Evolutionary conservation across 2,113 vertebrate species (phyloP).

Genomic region (Spea multiplicata): DNA sequence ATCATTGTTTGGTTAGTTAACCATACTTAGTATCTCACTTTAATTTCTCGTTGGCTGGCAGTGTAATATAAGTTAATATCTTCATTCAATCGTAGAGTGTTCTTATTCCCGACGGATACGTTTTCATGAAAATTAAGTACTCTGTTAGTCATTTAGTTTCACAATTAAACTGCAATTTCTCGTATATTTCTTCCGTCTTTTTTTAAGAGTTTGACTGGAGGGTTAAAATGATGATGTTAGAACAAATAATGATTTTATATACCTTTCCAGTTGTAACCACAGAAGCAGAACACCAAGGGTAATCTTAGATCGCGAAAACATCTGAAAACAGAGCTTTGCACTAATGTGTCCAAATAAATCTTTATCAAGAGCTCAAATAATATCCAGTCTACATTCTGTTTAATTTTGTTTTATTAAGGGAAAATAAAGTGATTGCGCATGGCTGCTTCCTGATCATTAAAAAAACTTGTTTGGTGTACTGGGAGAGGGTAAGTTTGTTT

Average conservation of each 20-base stretch:
- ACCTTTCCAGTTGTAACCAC: not conserved
- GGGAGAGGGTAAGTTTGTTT: not conserved
- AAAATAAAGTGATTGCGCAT: not conserved
- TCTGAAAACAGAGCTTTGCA: constrained; percentile 44
- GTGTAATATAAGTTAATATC: constrained; percentile 22
- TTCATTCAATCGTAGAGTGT: constrained; percentile 35
- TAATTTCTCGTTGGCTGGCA: not conserved
- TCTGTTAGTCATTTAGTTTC: constrained; percentile 59
- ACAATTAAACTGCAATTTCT: constrained; percentile 58
- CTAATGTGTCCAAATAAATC: constrained; percentile 49
- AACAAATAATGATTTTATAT: not conserved
- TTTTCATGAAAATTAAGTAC: constrained; percentile 54
- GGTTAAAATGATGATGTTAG: constrained; percentile 49
- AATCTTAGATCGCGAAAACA: constrained; percentile 49
- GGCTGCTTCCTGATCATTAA: no score
- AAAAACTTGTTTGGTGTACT: no score
- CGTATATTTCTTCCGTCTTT: constrained; percentile 56
- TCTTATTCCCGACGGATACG: constrained; percentile 40
- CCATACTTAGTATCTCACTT: no score
- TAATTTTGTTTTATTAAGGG: constrained; percentile 11
- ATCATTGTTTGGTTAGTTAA: no score
- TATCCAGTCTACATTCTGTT: constrained; percentile 26
- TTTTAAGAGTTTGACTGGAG: constrained; percentile 55
- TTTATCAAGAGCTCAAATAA: constrained; percentile 2
- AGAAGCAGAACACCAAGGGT: constrained; percentile 49